Conservation (phyloP, 37 sponge, comb jelly and placozoan species). For the Corticium candelabrum region DNA sequence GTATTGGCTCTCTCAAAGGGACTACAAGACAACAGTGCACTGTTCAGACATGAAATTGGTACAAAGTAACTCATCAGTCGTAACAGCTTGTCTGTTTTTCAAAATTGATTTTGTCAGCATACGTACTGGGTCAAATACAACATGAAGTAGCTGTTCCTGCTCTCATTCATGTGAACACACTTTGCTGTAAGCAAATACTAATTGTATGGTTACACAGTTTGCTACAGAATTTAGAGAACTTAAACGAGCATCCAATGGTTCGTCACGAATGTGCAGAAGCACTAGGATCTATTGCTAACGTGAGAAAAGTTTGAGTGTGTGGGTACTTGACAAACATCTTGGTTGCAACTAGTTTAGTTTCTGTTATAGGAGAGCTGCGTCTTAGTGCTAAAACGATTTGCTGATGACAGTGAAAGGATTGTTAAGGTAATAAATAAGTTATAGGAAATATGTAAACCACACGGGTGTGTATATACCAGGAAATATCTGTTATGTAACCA, state of each 20-base stretch:
- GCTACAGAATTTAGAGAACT: conserved; percentile 35
- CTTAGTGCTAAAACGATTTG: too few species aligned
- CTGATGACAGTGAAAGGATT: too few species aligned
- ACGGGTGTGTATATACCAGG: too few species aligned
- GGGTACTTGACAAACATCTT: neutral
- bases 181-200: neutral
- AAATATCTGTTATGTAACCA: too few species aligned
- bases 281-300: conserved; percentile 82
- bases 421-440: too few species aligned
- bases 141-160: conserved; percentile 45
- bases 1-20: conserved; percentile 35
- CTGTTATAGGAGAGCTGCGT: too few species aligned
- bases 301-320: neutral
- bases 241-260: conserved; percentile 80
- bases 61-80: too few species aligned
- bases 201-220: neutral
- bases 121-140: conserved; percentile 95
- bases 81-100: too few species aligned
- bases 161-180: conserved; percentile 16
- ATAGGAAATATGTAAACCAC: too few species aligned
- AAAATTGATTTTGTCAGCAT: conserved; percentile 59
- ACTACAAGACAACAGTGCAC: conserved; percentile 59
- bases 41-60: conserved; percentile 85
- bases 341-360: too few species aligned
- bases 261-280: conserved; percentile 99